These are phyloP conservation scores for Malacosoma neustria DNA, from an alignment of 2,888 invertebrate species.

Conservation along the genomic window DNA sequence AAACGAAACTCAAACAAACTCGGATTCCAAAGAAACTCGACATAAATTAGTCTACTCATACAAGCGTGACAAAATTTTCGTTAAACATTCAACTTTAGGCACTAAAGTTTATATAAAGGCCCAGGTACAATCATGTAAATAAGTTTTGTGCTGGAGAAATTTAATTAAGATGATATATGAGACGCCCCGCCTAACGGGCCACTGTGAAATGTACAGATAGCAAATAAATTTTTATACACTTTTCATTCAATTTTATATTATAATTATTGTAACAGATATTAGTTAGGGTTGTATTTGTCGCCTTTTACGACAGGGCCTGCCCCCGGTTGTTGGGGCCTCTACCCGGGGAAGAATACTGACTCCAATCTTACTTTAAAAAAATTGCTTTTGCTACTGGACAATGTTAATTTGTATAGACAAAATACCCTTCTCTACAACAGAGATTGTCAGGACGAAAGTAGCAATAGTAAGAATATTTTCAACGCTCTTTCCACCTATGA, in stretches of 20 bases:
- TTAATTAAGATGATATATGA: constrained; percentile 75
- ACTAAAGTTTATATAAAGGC: constrained; percentile 16
- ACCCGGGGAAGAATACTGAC: no score
- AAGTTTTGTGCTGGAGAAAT: constrained; percentile 59
- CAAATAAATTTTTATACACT: constrained; percentile 9
- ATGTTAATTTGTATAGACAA: no score
- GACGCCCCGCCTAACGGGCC: constrained; percentile 54
- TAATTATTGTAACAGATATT: neutral
- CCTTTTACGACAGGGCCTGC: no score
- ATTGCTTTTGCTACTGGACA: no score
- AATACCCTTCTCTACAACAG: no score
- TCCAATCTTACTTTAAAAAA: no score
- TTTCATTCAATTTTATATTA: neutral
- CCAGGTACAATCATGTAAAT: constrained; percentile 62
- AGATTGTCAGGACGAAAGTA: no score
- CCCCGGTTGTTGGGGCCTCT: no score
- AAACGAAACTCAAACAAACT: neutral
- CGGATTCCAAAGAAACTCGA: no score
- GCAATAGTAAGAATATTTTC: no score
- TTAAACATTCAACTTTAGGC: constrained; percentile 15
- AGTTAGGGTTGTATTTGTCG: no score
- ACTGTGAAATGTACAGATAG: constrained; percentile 39
- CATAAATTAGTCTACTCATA: neutral
- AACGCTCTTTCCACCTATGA: no score
- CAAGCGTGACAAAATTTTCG: constrained; percentile 5